Evolutionary conservation across 2,888 invertebrate genomes (phyloP), one percentile per base, ranked within the genome.

Genomic region (Tanypteryx hageni): DNA sequence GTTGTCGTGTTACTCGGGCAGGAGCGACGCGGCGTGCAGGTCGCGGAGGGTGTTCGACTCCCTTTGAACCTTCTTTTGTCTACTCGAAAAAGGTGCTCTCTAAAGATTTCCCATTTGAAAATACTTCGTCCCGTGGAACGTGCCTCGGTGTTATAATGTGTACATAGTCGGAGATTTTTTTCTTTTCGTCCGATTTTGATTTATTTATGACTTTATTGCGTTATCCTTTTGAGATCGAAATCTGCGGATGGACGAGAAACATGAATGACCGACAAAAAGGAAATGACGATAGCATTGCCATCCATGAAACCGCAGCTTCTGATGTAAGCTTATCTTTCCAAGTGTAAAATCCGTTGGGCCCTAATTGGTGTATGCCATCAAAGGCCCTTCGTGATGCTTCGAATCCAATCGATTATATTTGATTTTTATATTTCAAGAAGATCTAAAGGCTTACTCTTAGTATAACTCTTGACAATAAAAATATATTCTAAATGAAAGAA

Each of bases 71-170:
- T 68, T 44, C 89, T 27, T 18, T 64, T 64, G n/a, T 27, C 61
- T 64, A 0, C 64, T 18, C 22, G 84, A 22, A 58, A 58, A n/a
- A 58, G 86, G 86, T 86, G 31, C 61, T 31, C 59, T 86, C 86
- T 59, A 59, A 86, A 59, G 22, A 44, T 83, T 83, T 83, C 83
- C 83, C 83, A 27, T 86, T 14, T 16, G 16, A 59, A 59, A 86
- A 86, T 18, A 0, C 86, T 86, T 61, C 86, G 7, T 14, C 31
- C 86, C 86, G 14, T 61, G 61, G 86, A 86, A 86, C 86, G 86
- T 86, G 86, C 86, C 61, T 61, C 27, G 31, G 61, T 61, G 86
- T 31, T 86, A 61, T 61, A 86, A 86, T 86, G 27, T 59, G 57
- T 18, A 86, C 11, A 31, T 18, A 27, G 22, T 57, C 22, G 18